A percentile compares a stretch with the other conserved stretches of the same genome.
Evolutionary conservation across 1,140 invertebrate genomes (phyloP).

Genomic region (Pemphigus obesinymphae): DNA sequence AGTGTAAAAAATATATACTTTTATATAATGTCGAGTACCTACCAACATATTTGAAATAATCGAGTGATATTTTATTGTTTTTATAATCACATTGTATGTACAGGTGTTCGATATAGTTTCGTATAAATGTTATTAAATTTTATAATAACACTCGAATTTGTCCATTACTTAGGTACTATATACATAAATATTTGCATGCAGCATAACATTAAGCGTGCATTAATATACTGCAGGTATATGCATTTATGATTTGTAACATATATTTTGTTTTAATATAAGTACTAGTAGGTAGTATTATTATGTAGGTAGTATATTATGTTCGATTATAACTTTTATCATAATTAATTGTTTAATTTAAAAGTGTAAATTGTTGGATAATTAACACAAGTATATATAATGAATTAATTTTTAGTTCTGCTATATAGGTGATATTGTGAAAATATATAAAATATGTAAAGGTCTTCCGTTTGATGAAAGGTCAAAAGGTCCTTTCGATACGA

Average conservation of each 20-base stretch:
- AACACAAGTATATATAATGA: background rate
- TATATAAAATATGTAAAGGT: background rate
- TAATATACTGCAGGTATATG: background rate
- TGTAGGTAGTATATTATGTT: background rate
- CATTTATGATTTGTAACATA: background rate
- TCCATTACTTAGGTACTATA: background rate
- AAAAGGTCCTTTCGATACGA: background rate
- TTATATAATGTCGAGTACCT: background rate
- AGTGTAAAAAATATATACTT: too few species aligned
- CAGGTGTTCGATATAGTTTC: background rate
- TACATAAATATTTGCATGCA: slow-evolving; percentile 11
- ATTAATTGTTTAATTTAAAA: background rate
- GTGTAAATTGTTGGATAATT: too few species aligned
- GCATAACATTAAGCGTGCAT: background rate
- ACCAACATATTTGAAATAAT: background rate
- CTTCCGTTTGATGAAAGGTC: background rate
- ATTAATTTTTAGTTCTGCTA: background rate
- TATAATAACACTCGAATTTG: background rate
- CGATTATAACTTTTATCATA: background rate
- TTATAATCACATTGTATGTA: background rate
- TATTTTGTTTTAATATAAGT: background rate
- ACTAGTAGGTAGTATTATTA: too few species aligned
- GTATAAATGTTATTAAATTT: background rate
- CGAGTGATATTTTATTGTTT: background rate
- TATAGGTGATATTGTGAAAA: too few species aligned